These are phyloP conservation scores for Archegozetes longisetosus DNA, from an alignment of 1,140 invertebrate genomes.

Conservation along the genomic window DNA sequence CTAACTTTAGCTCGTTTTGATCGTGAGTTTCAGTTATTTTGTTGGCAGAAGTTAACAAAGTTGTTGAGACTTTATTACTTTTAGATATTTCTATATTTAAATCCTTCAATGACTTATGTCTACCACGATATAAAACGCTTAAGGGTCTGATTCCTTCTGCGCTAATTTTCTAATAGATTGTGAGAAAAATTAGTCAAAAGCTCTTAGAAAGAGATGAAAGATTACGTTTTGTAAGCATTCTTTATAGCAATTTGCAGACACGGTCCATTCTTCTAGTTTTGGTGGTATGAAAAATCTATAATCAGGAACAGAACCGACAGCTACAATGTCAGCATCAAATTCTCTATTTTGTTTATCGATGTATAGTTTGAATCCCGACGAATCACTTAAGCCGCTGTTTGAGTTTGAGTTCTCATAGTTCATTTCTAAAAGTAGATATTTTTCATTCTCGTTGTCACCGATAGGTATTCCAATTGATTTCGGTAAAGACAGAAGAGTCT, in stretches of 20 bases:
- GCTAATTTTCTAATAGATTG: too few species aligned
- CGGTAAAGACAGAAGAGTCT: not conserved
- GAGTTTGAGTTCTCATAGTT: not conserved
- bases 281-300: not conserved
- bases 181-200: too few species aligned
- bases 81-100: too few species aligned
- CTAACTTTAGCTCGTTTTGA: too few species aligned
- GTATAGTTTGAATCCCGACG: not conserved
- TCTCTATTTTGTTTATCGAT: not conserved
- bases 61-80: too few species aligned
- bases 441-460: not conserved
- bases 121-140: too few species aligned
- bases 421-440: not conserved
- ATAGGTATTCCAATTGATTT: not conserved
- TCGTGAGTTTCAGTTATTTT: too few species aligned
- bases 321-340: not conserved
- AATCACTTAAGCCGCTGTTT: not conserved
- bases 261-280: not conserved
- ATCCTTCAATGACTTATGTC: too few species aligned
- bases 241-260: not conserved
- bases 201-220: too few species aligned
- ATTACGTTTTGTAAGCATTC: not conserved
- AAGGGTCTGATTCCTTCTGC: too few species aligned
- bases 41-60: too few species aligned
- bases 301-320: not conserved